Base-by-base conservation (phyloP, 2,113 vertebrate genomes). In the Anguilla rostrata region DNA sequence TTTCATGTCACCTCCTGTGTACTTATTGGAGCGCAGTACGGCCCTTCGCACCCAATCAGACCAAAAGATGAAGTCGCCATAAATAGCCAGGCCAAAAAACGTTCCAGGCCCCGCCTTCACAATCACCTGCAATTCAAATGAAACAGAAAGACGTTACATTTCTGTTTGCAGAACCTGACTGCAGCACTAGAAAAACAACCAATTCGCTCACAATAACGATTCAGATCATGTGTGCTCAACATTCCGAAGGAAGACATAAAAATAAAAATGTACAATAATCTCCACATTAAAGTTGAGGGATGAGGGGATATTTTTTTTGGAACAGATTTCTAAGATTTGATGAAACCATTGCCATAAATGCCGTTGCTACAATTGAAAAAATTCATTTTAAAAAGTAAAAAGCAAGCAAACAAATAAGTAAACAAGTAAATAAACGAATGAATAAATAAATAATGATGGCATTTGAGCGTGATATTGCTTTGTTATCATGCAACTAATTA, bases 11-110 rank as follows among this genome's bases (percentile, higher is more conserved):
- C 95, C 96, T 87, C 97, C 97, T 0, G 97, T 97, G 66, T 96
- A 96, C 83, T 98, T 98, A 91, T 95, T 96, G 85, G 96, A 96
- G 12, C 97, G 96, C 83, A 98, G 92, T 87, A 98, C 95, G 53
- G 97, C 95, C 92, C 96, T 95, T 89, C 93, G 95, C 82, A 96
- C 96, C 89, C 96, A 96, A 71, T 97, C 97, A 2, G 97, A 97
- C 97, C 97, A 98, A 92, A 98, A 98, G 89, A 98, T 96, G 89
- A 96, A 97, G 88, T 96, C 96, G 14, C 93, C 94, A 81, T 97
- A 96, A 75, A 98, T 94, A 75, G 96, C 96, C 88, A 98, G 90
- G 88, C 97, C 97, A 1, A 97, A 96, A 84, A 97, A 96, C 0
- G 96, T 96, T 18, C 96, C 97, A 14, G 97, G 96, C 81, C 96